Percentiles rank a stretch among this genome's conserved stretches.
Evolutionary conservation across 2,797 vertebrate species (phyloP).

Genomic region (Eleutherodactylus coqui): DNA sequence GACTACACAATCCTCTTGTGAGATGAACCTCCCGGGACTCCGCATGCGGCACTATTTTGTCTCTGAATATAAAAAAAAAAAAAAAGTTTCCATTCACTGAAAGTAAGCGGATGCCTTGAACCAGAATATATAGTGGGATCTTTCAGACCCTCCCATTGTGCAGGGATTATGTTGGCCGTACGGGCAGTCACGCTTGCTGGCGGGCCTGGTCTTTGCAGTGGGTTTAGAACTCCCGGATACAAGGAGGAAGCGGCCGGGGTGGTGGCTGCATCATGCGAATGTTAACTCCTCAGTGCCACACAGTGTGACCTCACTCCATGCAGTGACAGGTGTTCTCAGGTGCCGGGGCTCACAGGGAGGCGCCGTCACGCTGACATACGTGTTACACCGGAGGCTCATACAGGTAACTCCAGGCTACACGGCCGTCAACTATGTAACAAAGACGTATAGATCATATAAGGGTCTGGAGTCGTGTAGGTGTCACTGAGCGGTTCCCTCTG

Average conservation of each 20-base stretch:
- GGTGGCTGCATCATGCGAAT: not conserved
- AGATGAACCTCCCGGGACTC: too few species aligned
- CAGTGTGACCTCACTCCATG: not conserved
- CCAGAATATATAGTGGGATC: too few species aligned
- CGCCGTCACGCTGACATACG: not conserved
- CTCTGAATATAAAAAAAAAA: too few species aligned
- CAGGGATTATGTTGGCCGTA: too few species aligned
- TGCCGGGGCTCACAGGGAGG: not conserved
- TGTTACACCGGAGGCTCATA: not conserved
- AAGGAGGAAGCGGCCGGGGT: constrained; percentile 16
- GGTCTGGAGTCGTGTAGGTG: too few species aligned
- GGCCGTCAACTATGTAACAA: too few species aligned
- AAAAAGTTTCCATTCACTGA: too few species aligned
- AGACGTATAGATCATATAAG: too few species aligned
- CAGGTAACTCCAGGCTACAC: not conserved
- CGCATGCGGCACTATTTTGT: too few species aligned
- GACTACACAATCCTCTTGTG: too few species aligned
- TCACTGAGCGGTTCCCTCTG: not conserved
- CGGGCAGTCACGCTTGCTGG: not conserved
- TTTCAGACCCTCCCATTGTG: too few species aligned
- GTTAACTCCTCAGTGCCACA: constrained; percentile 12
- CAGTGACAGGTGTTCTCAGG: not conserved
- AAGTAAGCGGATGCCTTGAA: too few species aligned
- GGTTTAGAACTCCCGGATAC: constrained; percentile 11
- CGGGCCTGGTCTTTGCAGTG: not conserved